Conservation (phyloP, 2,797 vertebrate genomes). For the Phoebastria nigripes region DNA sequence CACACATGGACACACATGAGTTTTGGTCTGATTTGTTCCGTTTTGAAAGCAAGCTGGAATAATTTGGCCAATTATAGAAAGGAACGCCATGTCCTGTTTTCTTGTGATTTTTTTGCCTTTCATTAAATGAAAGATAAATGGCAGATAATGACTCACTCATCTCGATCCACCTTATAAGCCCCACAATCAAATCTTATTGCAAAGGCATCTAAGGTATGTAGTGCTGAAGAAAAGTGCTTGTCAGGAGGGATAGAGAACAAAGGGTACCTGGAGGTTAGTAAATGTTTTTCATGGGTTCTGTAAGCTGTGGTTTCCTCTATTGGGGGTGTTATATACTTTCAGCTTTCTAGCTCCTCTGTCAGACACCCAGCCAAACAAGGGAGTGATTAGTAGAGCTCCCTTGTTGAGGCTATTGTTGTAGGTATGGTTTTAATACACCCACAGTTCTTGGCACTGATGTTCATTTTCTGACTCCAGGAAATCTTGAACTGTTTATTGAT, state of each 20-base stretch:
- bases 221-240: constrained; percentile 25
- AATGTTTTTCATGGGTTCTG: constrained; percentile 68
- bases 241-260: constrained; percentile 69
- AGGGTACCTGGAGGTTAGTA: constrained; percentile 75
- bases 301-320: constrained; percentile 70
- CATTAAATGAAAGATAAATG: constrained; percentile 64
- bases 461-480: constrained; percentile 72
- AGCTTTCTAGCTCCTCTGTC: constrained; percentile 45
- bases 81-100: not conserved
- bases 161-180: constrained; percentile 57
- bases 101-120: not conserved
- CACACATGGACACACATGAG: not conserved
- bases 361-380: constrained; percentile 52
- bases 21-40: not conserved
- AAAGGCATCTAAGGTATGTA: constrained; percentile 72
- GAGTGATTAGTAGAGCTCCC: constrained; percentile 66
- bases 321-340: constrained; percentile 44
- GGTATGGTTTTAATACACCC: constrained; percentile 77
- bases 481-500: constrained; percentile 75
- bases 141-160: constrained; percentile 67
- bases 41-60: not conserved
- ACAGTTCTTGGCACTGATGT: constrained; percentile 64
- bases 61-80: not conserved
- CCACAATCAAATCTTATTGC: constrained; percentile 31
- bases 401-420: constrained; percentile 65